Conservation (phyloP, 2,113 vertebrate species). For the Tachysurus vachellii region DNA sequence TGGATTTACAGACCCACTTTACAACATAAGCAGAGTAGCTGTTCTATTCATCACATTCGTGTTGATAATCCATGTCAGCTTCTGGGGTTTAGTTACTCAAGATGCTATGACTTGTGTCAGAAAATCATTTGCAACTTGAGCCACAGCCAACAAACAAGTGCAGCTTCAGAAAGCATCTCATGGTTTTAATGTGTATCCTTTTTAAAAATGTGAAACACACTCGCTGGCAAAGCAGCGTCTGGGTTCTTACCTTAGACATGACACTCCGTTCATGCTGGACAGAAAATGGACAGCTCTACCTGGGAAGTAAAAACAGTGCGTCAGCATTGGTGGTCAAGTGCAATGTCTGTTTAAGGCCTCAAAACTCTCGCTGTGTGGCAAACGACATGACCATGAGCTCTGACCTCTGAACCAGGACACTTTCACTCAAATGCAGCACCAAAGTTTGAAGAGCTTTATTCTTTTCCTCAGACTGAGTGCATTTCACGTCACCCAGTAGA, state of each 20-base stretch:
- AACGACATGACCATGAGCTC: neutral
- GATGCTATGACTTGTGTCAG: neutral
- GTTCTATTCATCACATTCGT: neutral
- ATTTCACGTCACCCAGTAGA: neutral
- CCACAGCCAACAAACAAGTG: neutral
- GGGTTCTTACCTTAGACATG: slow-evolving; percentile 21
- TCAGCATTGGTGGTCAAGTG: slow-evolving; percentile 18
- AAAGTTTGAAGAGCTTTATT: neutral
- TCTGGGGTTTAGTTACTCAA: neutral
- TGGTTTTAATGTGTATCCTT: neutral
- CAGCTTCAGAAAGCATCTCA: neutral
- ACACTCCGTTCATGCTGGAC: slow-evolving; percentile 29
- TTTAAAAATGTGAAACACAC: neutral
- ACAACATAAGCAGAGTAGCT: neutral
- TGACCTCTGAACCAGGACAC: neutral
- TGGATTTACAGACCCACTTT: neutral
- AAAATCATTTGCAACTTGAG: neutral
- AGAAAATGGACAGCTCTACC: slow-evolving; percentile 9
- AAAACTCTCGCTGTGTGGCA: neutral
- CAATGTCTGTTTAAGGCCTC: neutral
- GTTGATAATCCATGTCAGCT: slow-evolving; percentile 9
- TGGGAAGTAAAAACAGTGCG: neutral
- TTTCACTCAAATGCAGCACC: slow-evolving; percentile 7
- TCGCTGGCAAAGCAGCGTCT: neutral
- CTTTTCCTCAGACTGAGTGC: neutral